Evolutionary conservation across 1,140 invertebrate genomes (phyloP).

Genomic region (Bactericera cockerelli): DNA sequence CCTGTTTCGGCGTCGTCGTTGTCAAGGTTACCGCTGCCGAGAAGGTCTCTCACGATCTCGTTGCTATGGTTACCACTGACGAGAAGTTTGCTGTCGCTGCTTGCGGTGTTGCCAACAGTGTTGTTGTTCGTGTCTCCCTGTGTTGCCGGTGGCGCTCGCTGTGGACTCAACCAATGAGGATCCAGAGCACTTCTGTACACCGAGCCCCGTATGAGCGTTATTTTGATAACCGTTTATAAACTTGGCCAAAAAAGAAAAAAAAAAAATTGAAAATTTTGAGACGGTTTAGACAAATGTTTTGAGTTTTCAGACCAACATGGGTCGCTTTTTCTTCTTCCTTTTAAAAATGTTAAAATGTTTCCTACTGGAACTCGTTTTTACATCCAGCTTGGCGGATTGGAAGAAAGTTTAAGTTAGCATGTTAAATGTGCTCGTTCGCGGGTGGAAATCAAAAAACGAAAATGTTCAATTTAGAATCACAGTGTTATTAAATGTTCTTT

Average conservation of each 20-base stretch:
- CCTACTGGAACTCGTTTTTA: not conserved
- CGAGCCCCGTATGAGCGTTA: not conserved
- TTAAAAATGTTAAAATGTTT: slow-evolving; percentile 4
- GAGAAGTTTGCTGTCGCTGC: not conserved
- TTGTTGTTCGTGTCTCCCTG: slow-evolving; percentile 5
- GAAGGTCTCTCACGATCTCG: not conserved
- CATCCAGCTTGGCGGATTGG: not conserved
- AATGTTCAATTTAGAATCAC: no score
- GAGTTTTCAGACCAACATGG: not conserved
- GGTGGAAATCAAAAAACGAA: no score
- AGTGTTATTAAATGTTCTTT: no score
- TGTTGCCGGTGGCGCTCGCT: slow-evolving; percentile 14
- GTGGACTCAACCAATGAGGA: slow-evolving; percentile 21
- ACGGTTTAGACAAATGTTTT: slow-evolving; percentile 5
- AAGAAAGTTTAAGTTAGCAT: no score
- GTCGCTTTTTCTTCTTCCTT: not conserved
- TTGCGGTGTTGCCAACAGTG: not conserved
- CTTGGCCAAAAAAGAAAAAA: slow-evolving; percentile 8
- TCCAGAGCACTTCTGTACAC: slow-evolving; percentile 15
- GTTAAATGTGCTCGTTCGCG: no score
- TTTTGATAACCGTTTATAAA: slow-evolving; percentile 8
- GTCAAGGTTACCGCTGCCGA: not conserved
- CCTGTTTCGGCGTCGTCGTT: not conserved
- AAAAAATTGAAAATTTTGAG: slow-evolving; percentile 4
- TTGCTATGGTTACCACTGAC: not conserved